Percentiles rank a stretch among this genome's conserved stretches.
phyloP scores from a whole-genome alignment of 2,888 invertebrate species.

The Chironomus riparius region DNA sequence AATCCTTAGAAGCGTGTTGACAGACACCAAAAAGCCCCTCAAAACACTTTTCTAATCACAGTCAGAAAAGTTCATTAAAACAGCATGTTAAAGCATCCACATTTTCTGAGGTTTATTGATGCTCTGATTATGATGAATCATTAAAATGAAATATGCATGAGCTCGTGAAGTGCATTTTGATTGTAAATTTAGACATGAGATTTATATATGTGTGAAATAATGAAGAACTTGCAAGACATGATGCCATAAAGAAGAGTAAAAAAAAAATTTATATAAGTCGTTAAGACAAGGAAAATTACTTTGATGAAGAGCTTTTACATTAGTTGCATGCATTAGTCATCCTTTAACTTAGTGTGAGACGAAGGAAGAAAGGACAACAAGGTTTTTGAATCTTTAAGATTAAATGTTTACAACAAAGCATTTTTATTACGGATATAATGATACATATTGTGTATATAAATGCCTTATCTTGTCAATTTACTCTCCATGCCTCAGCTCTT shows the following conservation, averaged over 20 bases:
- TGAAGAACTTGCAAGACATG: no score
- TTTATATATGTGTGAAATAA: no score
- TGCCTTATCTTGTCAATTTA: not conserved
- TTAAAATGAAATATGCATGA: slow-evolving; percentile 8
- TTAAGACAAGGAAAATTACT: not conserved
- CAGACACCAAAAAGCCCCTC: no score
- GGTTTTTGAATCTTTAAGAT: no score
- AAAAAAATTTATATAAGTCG: not conserved
- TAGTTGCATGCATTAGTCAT: not conserved
- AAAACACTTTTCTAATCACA: no score
- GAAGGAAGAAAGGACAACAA: no score
- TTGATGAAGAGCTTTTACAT: not conserved
- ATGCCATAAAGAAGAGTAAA: not conserved
- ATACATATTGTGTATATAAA: no score
- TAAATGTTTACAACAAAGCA: no score
- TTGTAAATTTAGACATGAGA: not conserved
- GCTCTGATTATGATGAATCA: not conserved
- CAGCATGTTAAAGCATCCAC: not conserved
- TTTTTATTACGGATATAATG: no score
- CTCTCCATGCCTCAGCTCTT: slow-evolving; percentile 6
- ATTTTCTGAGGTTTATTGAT: not conserved
- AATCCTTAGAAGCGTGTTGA: no score
- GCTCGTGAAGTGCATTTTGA: not conserved
- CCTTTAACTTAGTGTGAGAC: no score
- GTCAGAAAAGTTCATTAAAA: not conserved